A percentile compares a stretch with the other conserved stretches of the same genome.
These are phyloP conservation scores for Thecophora atra DNA, from an alignment of 2,888 invertebrate genomes.

Conservation along the genomic window DNA sequence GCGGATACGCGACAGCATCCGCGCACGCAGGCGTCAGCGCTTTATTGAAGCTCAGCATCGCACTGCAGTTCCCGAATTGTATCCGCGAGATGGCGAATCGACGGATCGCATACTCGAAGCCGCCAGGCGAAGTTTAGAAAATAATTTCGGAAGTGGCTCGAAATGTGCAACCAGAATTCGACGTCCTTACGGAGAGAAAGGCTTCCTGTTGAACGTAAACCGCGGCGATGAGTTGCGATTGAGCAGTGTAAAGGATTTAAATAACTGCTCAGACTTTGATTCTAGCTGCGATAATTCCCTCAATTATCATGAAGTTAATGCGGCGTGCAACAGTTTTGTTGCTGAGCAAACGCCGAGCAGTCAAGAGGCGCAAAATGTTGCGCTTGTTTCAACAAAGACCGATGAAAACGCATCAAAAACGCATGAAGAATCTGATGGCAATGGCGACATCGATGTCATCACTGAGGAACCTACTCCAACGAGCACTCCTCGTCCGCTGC, in stretches of 20 bases:
- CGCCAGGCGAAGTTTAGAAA: slow-evolving; percentile 57
- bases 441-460: slow-evolving; percentile 1
- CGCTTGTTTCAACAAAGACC: slow-evolving; percentile 20
- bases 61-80: slow-evolving; percentile 48
- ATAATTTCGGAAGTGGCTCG: slow-evolving; percentile 36
- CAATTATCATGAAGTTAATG: slow-evolving; percentile 63
- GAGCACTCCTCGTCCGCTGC: slow-evolving; percentile 46
- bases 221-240: slow-evolving; percentile 61
- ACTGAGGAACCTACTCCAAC: slow-evolving; percentile 40
- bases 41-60: slow-evolving; percentile 55
- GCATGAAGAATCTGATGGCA: not conserved
- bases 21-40: slow-evolving; percentile 62
- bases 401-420: slow-evolving; percentile 23
- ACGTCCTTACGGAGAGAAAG: slow-evolving; percentile 64
- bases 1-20: slow-evolving; percentile 64
- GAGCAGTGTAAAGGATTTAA: slow-evolving; percentile 63
- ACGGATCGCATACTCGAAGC: slow-evolving; percentile 59
- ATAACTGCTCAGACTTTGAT: slow-evolving; percentile 65
- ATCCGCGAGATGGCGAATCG: slow-evolving; percentile 33
- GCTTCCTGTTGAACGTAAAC: slow-evolving; percentile 62
- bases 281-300: slow-evolving; percentile 66
- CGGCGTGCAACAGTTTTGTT: slow-evolving; percentile 36
- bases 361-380: not conserved
- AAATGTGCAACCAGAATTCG: slow-evolving; percentile 47
- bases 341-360: slow-evolving; percentile 1